phyloP scores from a whole-genome alignment of 1,140 invertebrate genomes.

The Hypothenemus hampei region DNA sequence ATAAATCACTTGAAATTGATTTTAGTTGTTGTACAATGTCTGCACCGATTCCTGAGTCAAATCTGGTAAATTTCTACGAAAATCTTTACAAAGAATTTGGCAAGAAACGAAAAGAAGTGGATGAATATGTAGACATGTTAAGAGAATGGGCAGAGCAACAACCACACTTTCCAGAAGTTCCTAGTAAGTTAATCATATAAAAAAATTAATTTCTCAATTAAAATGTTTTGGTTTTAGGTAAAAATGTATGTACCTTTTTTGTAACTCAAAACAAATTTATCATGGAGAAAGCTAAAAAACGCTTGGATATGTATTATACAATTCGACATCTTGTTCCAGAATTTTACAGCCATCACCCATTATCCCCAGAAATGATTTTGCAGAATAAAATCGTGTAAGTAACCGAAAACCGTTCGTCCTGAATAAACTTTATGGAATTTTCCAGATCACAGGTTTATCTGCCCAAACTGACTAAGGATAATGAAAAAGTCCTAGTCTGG shows the following conservation, averaged over 20 bases:
- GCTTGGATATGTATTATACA: conserved; percentile 59
- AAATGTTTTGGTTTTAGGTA: neutral
- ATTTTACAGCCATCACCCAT: neutral
- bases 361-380: conserved; percentile 36
- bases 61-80: conserved; percentile 4
- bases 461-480: conserved; percentile 11
- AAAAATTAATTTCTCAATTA: too few relatives aligned
- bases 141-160: conserved; percentile 26
- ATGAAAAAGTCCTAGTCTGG: neutral
- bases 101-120: conserved; percentile 19
- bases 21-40: too few relatives aligned
- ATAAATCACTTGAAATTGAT: too few relatives aligned
- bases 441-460: too few relatives aligned
- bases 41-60: too few relatives aligned
- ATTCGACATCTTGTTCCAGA: conserved; percentile 55
- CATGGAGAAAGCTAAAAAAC: conserved; percentile 58
- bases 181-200: conserved; percentile 21
- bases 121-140: conserved; percentile 18
- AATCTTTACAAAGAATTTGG: conserved; percentile 14
- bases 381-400: conserved; percentile 40
- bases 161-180: conserved; percentile 28
- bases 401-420: neutral
- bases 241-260: conserved; percentile 1
- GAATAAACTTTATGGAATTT: too few relatives aligned
- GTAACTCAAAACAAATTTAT: conserved; percentile 52